Conservation (phyloP, 2,797 vertebrate genomes). For the Syngnathus rostellatus region DNA sequence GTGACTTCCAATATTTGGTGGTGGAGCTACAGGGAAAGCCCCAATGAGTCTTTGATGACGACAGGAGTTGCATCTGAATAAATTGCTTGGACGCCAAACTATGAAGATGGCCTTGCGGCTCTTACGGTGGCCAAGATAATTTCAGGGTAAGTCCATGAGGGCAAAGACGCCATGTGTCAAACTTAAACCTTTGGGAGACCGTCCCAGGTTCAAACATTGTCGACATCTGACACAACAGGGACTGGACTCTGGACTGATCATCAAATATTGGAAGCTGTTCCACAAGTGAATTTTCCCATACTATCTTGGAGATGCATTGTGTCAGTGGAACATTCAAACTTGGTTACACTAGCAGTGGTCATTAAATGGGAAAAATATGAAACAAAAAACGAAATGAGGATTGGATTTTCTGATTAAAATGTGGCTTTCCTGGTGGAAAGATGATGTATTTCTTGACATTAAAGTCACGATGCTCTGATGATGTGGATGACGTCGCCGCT, state of each 20-base stretch:
- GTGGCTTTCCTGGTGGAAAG: neutral
- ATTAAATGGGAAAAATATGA: neutral
- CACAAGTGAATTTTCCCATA: neutral
- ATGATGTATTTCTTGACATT: slow-evolving; percentile 4
- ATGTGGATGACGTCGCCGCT: neutral
- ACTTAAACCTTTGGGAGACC: neutral
- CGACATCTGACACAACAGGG: neutral
- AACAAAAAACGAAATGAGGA: neutral
- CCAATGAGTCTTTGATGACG: neutral
- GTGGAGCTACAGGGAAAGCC: neutral
- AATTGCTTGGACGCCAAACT: neutral
- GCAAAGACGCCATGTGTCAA: neutral
- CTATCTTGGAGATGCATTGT: neutral
- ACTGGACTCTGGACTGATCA: neutral
- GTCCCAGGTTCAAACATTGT: too few species aligned
- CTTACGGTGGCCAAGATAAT: too few species aligned
- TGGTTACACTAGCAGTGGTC: neutral
- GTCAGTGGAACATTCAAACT: neutral
- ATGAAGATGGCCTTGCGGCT: too few species aligned
- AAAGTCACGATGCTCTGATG: slow-evolving; percentile 4
- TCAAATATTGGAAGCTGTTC: neutral
- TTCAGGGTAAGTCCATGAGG: too few species aligned
- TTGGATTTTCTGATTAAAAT: neutral
- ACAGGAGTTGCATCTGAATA: neutral
- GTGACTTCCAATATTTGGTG: neutral